Conservation (phyloP, 2,797 vertebrate species). For the Sebastiscus albofasciatus region DNA sequence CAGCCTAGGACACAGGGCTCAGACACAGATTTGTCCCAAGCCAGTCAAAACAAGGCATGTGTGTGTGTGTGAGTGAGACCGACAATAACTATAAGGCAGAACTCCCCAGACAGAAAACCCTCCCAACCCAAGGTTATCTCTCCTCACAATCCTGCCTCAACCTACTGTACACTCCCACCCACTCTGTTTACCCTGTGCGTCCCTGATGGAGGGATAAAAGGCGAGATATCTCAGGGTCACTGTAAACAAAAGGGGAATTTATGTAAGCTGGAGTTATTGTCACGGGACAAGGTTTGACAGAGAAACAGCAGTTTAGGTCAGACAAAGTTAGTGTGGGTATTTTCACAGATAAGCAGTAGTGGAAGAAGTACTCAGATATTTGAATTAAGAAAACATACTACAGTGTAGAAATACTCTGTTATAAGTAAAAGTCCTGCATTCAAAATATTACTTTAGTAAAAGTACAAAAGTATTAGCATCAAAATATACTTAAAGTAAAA, state of each 20-base stretch:
- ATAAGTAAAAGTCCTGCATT: too few species aligned
- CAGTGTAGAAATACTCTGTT: too few species aligned
- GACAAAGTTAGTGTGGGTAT: not conserved
- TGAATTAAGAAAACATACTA: too few species aligned
- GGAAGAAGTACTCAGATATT: too few species aligned
- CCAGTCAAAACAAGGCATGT: constrained; percentile 28
- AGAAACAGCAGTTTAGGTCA: not conserved
- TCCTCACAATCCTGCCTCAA: constrained; percentile 7
- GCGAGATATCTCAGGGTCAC: constrained; percentile 40
- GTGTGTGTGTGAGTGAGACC: not conserved
- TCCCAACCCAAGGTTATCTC: constrained; percentile 9
- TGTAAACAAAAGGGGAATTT: constrained; percentile 58
- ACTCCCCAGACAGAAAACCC: constrained; percentile 44
- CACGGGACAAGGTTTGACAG: constrained; percentile 37
- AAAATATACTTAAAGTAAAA: too few species aligned
- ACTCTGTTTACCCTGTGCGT: constrained; percentile 51
- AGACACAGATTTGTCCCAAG: constrained; percentile 66
- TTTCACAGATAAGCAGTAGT: too few species aligned
- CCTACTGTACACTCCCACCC: not conserved
- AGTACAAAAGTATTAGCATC: too few species aligned
- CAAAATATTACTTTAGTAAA: too few species aligned
- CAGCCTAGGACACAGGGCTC: constrained; percentile 44
- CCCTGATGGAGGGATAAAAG: constrained; percentile 65
- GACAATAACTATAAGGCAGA: constrained; percentile 25
- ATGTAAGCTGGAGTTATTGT: constrained; percentile 29